phyloP scores from a whole-genome alignment of 1,140 invertebrate genomes.

The Papilio helenus region DNA sequence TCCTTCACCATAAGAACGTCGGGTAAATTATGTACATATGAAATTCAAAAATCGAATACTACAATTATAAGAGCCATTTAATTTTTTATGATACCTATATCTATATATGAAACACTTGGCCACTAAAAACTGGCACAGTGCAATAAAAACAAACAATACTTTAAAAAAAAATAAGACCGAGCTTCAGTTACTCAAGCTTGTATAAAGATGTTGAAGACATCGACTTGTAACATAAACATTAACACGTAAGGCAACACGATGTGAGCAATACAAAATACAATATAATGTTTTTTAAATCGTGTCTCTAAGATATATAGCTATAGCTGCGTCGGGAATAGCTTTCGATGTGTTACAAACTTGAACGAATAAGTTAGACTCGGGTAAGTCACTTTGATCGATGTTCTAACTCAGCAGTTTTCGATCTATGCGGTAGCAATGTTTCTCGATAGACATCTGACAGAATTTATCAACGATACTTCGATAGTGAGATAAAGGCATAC shows the following conservation, averaged over 20 bases:
- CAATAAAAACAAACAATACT: too few species aligned
- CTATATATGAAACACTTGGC: too few species aligned
- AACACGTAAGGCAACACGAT: conserved; percentile 2
- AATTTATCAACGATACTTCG: conserved; percentile 30
- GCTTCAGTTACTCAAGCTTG: conserved; percentile 17
- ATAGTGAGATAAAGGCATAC: not conserved
- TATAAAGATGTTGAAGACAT: conserved; percentile 17
- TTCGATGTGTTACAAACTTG: conserved; percentile 48
- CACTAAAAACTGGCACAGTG: too few species aligned
- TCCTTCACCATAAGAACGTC: too few species aligned
- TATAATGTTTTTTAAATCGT: conserved; percentile 36
- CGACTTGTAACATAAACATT: conserved; percentile 3
- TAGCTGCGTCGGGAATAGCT: conserved; percentile 40
- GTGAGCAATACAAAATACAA: conserved; percentile 37
- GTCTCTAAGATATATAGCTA: conserved; percentile 18
- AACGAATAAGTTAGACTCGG: conserved; percentile 55
- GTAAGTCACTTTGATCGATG: conserved; percentile 73
- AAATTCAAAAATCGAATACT: too few species aligned
- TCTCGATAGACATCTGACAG: conserved; percentile 46
- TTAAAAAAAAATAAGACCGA: not conserved
- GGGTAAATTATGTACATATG: too few species aligned
- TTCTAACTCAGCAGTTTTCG: conserved; percentile 76
- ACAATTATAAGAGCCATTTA: too few species aligned
- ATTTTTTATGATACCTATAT: too few species aligned
- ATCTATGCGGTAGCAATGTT: conserved; percentile 66